Conservation (phyloP, 2,888 invertebrate genomes). For the Philereme transversata region DNA sequence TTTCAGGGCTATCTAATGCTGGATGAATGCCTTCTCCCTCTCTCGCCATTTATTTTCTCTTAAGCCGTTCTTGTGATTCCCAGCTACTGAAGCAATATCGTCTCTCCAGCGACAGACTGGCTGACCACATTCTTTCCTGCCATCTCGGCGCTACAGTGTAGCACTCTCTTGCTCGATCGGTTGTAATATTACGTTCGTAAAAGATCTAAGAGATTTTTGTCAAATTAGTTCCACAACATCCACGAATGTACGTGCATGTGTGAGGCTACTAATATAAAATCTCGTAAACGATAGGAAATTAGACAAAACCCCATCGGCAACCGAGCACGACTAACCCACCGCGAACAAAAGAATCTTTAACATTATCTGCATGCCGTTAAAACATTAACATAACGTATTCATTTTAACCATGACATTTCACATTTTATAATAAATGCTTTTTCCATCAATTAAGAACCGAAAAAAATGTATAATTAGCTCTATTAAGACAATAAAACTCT, state of each 20-base stretch:
- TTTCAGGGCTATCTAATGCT: too few relatives aligned
- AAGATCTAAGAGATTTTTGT: slow-evolving; percentile 1
- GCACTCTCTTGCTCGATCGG: too few relatives aligned
- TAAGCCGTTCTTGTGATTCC: too few relatives aligned
- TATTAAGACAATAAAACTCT: slow-evolving; percentile 84
- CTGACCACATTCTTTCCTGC: too few relatives aligned
- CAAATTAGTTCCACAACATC: slow-evolving; percentile 19
- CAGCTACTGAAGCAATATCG: too few relatives aligned
- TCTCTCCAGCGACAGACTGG: too few relatives aligned
- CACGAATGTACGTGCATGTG: slow-evolving; percentile 6
- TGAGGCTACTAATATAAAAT: slow-evolving; percentile 9
- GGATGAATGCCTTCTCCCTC: too few relatives aligned
- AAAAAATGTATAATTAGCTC: slow-evolving; percentile 83
- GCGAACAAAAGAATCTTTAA: slow-evolving; percentile 71
- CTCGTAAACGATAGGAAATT: slow-evolving; percentile 62
- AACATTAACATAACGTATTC: slow-evolving; percentile 81
- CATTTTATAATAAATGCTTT: slow-evolving; percentile 81
- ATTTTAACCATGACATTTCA: slow-evolving; percentile 83
- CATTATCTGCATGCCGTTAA: slow-evolving; percentile 74
- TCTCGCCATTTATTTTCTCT: too few relatives aligned
- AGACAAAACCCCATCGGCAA: slow-evolving; percentile 67
- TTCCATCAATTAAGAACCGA: slow-evolving; percentile 82
- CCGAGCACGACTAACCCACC: slow-evolving; percentile 75
- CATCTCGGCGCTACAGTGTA: too few relatives aligned
- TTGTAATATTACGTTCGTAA: too few relatives aligned